These are phyloP conservation scores for Eupithecia exiguata DNA, from an alignment of 2,888 invertebrate genomes.

Conservation along the genomic window DNA sequence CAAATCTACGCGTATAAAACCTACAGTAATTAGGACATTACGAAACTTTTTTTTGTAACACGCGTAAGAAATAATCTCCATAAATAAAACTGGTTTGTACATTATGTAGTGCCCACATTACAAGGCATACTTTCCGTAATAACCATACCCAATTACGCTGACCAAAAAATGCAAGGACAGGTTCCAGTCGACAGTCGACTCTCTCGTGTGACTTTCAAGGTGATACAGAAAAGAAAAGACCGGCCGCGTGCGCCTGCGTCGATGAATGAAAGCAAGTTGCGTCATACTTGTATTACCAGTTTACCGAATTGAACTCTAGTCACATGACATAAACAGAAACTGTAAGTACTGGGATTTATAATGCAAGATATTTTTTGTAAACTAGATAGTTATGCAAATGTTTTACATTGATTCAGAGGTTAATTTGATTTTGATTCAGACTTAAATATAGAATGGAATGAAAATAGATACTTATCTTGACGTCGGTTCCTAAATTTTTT, in stretches of 20 bases:
- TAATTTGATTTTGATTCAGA: no score
- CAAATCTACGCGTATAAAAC: no score
- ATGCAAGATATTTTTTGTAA: background rate
- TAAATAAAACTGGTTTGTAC: background rate
- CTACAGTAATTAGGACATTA: background rate
- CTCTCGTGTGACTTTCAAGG: constrained; percentile 24
- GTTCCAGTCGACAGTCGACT: background rate
- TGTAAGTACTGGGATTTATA: background rate
- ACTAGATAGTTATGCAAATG: no score
- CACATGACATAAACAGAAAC: constrained; percentile 9
- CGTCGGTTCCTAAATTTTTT: no score
- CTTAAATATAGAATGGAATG: no score
- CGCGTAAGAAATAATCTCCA: background rate
- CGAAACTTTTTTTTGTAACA: background rate
- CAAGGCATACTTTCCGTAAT: background rate
- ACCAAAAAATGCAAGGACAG: constrained; percentile 15
- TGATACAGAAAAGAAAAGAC: constrained; percentile 21
- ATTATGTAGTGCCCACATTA: background rate
- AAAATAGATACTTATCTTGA: no score
- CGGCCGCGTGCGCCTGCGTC: constrained; percentile 19
- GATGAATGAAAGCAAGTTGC: constrained; percentile 41
- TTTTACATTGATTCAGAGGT: no score
- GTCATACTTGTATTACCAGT: constrained; percentile 20
- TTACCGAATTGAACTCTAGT: constrained; percentile 18
- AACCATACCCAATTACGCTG: background rate